Evolutionary conservation across 2,113 vertebrate genomes (phyloP).

Genomic region (Aythya baeri): DNA sequence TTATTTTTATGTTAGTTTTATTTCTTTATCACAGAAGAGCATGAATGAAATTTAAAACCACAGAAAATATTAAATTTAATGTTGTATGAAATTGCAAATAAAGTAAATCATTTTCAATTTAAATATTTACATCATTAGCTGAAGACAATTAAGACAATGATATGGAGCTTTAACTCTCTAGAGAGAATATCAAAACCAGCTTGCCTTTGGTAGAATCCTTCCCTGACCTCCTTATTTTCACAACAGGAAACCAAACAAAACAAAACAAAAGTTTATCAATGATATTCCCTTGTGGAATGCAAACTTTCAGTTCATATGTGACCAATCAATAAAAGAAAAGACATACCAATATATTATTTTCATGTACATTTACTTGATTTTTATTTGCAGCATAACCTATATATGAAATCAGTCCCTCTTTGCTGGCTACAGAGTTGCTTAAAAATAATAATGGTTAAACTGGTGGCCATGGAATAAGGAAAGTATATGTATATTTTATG

Average conservation of each 20-base stretch:
- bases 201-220: background rate
- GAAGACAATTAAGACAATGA: background rate
- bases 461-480: rapidly evolving
- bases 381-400: background rate
- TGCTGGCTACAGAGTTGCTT: background rate
- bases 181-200: background rate
- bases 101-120: background rate
- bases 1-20: background rate
- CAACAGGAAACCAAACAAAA: background rate
- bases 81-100: background rate
- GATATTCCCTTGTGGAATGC: background rate
- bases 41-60: background rate
- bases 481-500: background rate
- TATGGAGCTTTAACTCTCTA: background rate
- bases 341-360: background rate
- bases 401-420: background rate
- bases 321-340: background rate
- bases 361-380: background rate
- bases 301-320: rapidly evolving
- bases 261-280: background rate
- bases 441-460: background rate
- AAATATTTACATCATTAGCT: background rate
- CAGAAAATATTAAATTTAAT: background rate
- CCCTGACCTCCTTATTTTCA: background rate
- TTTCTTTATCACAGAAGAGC: background rate